phyloP scores from a whole-genome alignment of 1,140 invertebrate genomes.

The Conopomorpha cramerella region DNA sequence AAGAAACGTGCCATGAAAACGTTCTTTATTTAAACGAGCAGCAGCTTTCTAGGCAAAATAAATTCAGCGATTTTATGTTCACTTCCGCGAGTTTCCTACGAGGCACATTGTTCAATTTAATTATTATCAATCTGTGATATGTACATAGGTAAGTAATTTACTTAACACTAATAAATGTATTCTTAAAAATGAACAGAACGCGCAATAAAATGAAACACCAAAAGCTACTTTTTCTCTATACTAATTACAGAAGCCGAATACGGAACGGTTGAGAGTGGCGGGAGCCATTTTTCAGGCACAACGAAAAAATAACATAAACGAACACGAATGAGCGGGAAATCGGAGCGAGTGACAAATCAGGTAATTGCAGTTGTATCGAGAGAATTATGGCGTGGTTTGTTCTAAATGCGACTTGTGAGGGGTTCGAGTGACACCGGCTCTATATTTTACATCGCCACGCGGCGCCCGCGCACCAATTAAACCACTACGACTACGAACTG shows the following conservation, averaged over 20 bases:
- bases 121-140: no score
- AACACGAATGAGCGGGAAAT: constrained; percentile 33
- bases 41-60: neutral
- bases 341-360: constrained; percentile 52
- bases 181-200: constrained; percentile 16
- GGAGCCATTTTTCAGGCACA: constrained; percentile 36
- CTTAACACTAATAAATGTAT: constrained; percentile 10
- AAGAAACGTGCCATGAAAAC: constrained; percentile 27
- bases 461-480: constrained; percentile 8
- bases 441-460: constrained; percentile 17
- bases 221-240: constrained; percentile 43
- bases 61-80: no score
- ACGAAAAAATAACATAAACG: constrained; percentile 8
- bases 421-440: constrained; percentile 12
- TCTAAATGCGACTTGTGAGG: constrained; percentile 39
- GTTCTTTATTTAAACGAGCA: constrained; percentile 21
- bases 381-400: constrained; percentile 48
- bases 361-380: constrained; percentile 45
- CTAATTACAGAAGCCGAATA: constrained; percentile 37
- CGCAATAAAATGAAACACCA: constrained; percentile 19
- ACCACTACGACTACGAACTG: no score
- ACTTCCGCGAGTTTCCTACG: no score
- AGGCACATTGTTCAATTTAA: no score
- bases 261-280: no score
- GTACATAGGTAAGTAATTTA: no score